A percentile compares a stretch with the other conserved stretches of the same genome.
phyloP scores from a whole-genome alignment of 2,888 invertebrate genomes.

The Belgica antarctica region DNA sequence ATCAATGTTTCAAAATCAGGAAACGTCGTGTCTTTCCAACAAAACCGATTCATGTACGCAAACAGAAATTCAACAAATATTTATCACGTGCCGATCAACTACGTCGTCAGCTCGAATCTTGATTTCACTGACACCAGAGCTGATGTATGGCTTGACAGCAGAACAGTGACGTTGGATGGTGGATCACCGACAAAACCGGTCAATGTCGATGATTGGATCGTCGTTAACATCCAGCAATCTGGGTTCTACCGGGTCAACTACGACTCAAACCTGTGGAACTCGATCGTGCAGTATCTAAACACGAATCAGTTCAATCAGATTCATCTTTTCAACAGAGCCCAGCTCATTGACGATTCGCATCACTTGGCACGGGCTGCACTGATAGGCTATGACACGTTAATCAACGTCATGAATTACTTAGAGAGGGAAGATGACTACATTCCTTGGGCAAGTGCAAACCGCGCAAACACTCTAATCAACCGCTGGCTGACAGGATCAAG shows the following conservation, averaged over 20 bases:
- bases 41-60: slow-evolving; percentile 28
- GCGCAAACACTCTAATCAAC: slow-evolving; percentile 58
- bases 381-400: slow-evolving; percentile 62
- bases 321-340: slow-evolving; percentile 69
- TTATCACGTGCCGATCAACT: slow-evolving; percentile 75
- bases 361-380: slow-evolving; percentile 69
- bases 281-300: slow-evolving; percentile 56
- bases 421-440: slow-evolving; percentile 66
- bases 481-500: slow-evolving; percentile 9
- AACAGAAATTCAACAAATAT: not conserved
- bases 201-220: slow-evolving; percentile 60
- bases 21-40: slow-evolving; percentile 47
- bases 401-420: slow-evolving; percentile 69
- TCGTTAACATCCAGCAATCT: slow-evolving; percentile 62
- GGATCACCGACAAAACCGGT: slow-evolving; percentile 55
- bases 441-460: slow-evolving; percentile 71
- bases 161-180: slow-evolving; percentile 46
- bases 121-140: slow-evolving; percentile 63
- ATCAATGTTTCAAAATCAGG: slow-evolving; percentile 63
- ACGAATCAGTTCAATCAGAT: slow-evolving; percentile 55
- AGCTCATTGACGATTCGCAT: slow-evolving; percentile 76
- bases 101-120: slow-evolving; percentile 59
- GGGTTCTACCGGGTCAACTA: slow-evolving; percentile 70
- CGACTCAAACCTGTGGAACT: slow-evolving; percentile 60
- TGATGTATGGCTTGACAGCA: slow-evolving; percentile 60